phyloP scores from a whole-genome alignment of 2,113 vertebrate species.

The Meriones unguiculatus region DNA sequence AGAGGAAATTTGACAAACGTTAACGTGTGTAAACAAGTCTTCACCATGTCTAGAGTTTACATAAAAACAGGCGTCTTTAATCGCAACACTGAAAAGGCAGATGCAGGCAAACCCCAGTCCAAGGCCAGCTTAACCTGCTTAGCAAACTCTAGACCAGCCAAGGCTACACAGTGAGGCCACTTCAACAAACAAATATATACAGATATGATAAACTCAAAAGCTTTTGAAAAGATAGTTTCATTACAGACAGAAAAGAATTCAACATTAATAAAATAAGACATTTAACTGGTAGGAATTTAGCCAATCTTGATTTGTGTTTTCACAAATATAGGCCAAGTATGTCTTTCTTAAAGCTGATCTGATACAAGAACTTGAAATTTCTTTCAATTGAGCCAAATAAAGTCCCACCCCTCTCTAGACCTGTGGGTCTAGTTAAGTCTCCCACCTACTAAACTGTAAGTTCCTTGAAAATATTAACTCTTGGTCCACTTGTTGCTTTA shows the following conservation, averaged over 20 bases:
- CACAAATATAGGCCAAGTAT: not conserved
- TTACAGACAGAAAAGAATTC: not conserved
- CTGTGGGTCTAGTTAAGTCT: not conserved
- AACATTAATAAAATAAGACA: not conserved
- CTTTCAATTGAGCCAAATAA: not conserved
- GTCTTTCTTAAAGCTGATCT: not conserved
- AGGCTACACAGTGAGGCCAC: not conserved
- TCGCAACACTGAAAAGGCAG: not conserved
- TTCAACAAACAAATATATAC: not conserved
- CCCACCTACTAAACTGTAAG: not conserved
- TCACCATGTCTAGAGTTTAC: not conserved
- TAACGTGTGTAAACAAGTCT: not conserved
- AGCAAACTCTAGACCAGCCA: not conserved
- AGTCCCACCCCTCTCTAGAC: not conserved
- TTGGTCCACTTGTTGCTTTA: not conserved
- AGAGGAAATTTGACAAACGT: not conserved
- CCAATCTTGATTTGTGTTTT: not conserved
- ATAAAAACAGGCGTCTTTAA: not conserved
- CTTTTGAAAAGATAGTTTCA: not conserved
- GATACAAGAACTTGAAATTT: not conserved
- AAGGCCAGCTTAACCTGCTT: not conserved
- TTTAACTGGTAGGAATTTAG: not conserved
- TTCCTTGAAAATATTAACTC: not conserved
- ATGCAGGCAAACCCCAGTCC: not conserved
- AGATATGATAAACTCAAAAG: constrained; percentile 46